These are phyloP conservation scores for Drosophila kepulauana DNA, from an alignment of 1,140 invertebrate species.

Conservation along the genomic window DNA sequence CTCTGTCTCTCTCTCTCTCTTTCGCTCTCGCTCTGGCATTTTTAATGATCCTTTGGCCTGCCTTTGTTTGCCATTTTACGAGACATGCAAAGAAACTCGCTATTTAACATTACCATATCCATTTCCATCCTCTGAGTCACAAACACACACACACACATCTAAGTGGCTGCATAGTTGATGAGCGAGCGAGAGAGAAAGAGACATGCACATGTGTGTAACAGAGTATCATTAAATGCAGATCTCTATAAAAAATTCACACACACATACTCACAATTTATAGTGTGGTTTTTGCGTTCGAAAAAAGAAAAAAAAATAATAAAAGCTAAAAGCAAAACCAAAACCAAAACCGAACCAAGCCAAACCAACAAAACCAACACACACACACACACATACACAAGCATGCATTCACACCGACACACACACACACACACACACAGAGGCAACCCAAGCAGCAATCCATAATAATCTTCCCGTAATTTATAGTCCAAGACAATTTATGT, in stretches of 20 bases:
- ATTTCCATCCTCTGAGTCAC: conserved; percentile 40
- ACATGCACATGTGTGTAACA: conserved; percentile 29
- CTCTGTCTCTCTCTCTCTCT: background rate
- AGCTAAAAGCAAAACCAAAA: conserved; percentile 23
- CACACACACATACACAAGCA: conserved; percentile 5
- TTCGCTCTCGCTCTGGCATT: conserved; percentile 12
- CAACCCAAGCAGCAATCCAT: conserved; percentile 68
- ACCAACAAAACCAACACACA: conserved; percentile 27
- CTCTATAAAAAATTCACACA: conserved; percentile 64
- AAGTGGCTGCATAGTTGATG: conserved; percentile 45
- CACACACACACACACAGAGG: conserved; percentile 5
- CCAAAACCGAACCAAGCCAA: conserved; percentile 50
- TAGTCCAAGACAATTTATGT: conserved; percentile 83
- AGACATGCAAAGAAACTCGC: conserved; percentile 46
- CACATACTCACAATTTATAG: conserved; percentile 9
- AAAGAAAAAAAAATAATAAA: conserved; percentile 7
- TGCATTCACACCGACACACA: conserved; percentile 13
- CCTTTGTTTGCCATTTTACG: conserved; percentile 45
- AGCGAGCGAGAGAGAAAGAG: background rate
- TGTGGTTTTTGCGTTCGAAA: conserved; percentile 43
- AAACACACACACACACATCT: conserved; percentile 18
- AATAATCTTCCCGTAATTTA: conserved; percentile 83
- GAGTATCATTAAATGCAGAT: conserved; percentile 81
- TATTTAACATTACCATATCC: conserved; percentile 58
- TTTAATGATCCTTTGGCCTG: conserved; percentile 44